A percentile compares a stretch with the other conserved stretches of the same genome.
phyloP scores from a whole-genome alignment of 92 coral and sea anemone species.

The Bergia sp. region DNA sequence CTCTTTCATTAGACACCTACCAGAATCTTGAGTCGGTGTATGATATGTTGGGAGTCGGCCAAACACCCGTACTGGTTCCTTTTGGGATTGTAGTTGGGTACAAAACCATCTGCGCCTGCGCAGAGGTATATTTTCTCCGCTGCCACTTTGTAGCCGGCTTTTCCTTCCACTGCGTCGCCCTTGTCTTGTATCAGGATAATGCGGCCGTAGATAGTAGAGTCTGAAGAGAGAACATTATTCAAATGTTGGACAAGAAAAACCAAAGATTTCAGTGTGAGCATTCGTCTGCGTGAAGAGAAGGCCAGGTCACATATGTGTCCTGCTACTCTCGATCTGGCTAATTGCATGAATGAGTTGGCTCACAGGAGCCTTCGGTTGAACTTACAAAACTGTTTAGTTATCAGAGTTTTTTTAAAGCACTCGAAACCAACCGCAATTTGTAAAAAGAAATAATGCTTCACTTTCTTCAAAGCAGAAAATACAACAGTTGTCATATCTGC shows the following conservation, averaged over 20 bases:
- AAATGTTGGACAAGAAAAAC: background rate
- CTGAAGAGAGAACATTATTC: slow-evolving; percentile 42
- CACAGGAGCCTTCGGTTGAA: too few relatives aligned
- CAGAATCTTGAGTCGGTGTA: slow-evolving; percentile 85
- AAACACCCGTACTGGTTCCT: slow-evolving; percentile 85
- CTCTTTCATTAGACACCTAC: slow-evolving; percentile 55
- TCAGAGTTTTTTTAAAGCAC: too few relatives aligned
- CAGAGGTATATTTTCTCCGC: slow-evolving; percentile 87
- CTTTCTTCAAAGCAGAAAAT: too few relatives aligned
- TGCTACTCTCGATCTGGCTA: too few relatives aligned
- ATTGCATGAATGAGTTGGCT: too few relatives aligned
- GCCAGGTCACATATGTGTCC: too few relatives aligned
- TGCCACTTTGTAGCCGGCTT: slow-evolving; percentile 74
- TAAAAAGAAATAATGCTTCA: too few relatives aligned
- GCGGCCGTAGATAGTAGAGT: slow-evolving; percentile 93
- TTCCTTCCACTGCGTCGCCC: slow-evolving; percentile 59
- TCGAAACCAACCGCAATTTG: too few relatives aligned
- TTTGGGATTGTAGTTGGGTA: slow-evolving; percentile 86
- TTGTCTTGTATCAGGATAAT: slow-evolving; percentile 68
- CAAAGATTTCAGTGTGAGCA: too few relatives aligned
- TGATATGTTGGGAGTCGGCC: slow-evolving; percentile 76
- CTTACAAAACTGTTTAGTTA: too few relatives aligned
- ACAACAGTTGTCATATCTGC: background rate
- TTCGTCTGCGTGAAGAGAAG: too few relatives aligned
- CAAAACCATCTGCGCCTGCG: slow-evolving; percentile 81